Percentiles rank a stretch among this genome's conserved stretches.
Evolutionary conservation across 2,113 vertebrate genomes (phyloP).

Genomic region (Chionodraco myersi): DNA sequence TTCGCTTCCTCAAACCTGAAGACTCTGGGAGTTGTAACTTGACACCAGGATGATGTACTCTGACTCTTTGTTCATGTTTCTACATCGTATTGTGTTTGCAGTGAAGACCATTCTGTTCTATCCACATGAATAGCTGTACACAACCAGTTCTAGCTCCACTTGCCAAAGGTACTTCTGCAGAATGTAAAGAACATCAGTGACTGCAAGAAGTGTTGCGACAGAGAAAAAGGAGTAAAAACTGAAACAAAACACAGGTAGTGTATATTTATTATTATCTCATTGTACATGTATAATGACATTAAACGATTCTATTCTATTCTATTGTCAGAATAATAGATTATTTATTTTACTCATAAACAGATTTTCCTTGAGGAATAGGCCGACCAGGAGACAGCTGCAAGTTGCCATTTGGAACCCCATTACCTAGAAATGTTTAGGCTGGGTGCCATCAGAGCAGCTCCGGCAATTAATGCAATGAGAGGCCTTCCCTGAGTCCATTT

Average conservation of each 20-base stretch:
- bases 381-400: neutral
- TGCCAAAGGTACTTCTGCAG: neutral
- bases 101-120: neutral
- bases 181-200: neutral
- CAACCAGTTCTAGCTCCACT: neutral
- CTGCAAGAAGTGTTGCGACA: neutral
- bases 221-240: neutral
- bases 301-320: too few species aligned
- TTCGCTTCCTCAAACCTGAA: neutral
- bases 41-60: neutral
- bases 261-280: too few species aligned
- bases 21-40: neutral
- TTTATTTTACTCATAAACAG: neutral
- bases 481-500: neutral
- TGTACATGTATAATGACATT: too few species aligned
- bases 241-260: neutral
- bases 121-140: neutral
- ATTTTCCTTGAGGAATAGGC: neutral
- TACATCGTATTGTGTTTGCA: neutral
- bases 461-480: constrained; percentile 21
- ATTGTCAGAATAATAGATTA: neutral
- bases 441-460: constrained; percentile 3
- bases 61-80: neutral
- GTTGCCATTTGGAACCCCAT: constrained; percentile 3
- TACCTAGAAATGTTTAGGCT: constrained; percentile 9